Percentiles rank a stretch among this genome's conserved stretches.
These are phyloP conservation scores for Stegastes partitus DNA, from an alignment of 2,113 vertebrate species.

Conservation along the genomic window DNA sequence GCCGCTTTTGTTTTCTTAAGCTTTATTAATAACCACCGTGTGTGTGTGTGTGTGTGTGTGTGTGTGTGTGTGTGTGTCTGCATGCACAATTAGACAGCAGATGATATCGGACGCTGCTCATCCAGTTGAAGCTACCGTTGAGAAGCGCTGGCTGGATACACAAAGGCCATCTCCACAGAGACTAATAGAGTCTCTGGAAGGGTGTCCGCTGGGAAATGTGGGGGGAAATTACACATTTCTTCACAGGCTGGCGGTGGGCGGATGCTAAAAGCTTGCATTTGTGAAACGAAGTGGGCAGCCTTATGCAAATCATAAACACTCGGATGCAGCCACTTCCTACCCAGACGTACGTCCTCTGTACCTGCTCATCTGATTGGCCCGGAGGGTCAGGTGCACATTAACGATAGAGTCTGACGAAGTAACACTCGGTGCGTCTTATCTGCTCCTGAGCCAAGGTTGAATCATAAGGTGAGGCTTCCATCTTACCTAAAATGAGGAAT, in stretches of 20 bases:
- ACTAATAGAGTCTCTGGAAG: not conserved
- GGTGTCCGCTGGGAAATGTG: conserved; percentile 1
- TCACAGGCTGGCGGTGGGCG: not conserved
- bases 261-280: not conserved
- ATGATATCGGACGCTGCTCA: conserved; percentile 15
- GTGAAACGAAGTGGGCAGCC: not conserved
- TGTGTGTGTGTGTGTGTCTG: too few relatives aligned
- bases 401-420: too few relatives aligned
- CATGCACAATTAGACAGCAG: conserved; percentile 29
- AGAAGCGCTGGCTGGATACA: conserved; percentile 11
- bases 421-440: not conserved
- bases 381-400: not conserved
- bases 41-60: not conserved
- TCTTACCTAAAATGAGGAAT: conserved; percentile 47
- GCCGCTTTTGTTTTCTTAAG: conserved; percentile 26
- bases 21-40: conserved; percentile 44
- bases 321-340: not conserved
- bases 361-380: not conserved
- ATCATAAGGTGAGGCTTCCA: conserved; percentile 39
- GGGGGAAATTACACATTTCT: not conserved
- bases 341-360: not conserved
- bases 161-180: conserved; percentile 5
- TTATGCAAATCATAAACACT: too few relatives aligned
- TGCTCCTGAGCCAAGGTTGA: conserved; percentile 41
- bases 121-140: not conserved